Percentiles rank a stretch among this genome's conserved stretches.
These are phyloP conservation scores for Elgaria multicarinata DNA, from an alignment of 2,113 vertebrate genomes.

Conservation along the genomic window DNA sequence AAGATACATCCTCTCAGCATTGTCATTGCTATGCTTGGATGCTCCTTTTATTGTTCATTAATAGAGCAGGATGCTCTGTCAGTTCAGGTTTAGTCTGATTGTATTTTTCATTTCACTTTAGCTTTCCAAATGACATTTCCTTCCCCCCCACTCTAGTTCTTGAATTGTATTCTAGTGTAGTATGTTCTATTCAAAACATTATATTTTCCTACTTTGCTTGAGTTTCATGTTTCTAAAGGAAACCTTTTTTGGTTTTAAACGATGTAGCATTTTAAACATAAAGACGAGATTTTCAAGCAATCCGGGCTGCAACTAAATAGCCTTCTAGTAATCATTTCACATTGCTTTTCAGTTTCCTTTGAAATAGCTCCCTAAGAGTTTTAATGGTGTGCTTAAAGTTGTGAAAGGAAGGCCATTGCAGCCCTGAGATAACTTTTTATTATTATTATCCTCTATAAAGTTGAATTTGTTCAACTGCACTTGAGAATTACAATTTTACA, in stretches of 20 bases:
- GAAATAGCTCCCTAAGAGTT: neutral
- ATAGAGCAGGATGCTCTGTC: accelerated
- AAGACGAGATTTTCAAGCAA: neutral
- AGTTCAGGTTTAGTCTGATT: neutral
- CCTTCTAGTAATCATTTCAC: neutral
- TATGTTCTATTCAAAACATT: conserved; percentile 11
- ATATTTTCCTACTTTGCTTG: neutral
- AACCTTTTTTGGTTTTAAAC: neutral
- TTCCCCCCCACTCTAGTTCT: neutral
- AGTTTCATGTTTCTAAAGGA: neutral
- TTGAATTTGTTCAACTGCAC: neutral
- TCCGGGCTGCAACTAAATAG: neutral
- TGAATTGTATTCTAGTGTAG: neutral
- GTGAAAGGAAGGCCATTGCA: neutral
- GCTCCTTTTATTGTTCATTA: neutral
- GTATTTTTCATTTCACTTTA: neutral
- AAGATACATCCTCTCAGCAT: neutral
- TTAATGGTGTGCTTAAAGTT: neutral
- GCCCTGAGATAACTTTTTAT: neutral
- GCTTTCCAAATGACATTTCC: neutral
- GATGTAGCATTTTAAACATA: neutral
- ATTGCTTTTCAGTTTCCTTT: neutral
- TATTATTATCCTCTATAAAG: neutral
- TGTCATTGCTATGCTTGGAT: neutral
- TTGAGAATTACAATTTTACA: neutral